phyloP scores from a whole-genome alignment of 2,797 vertebrate genomes.

The Holocentrus rufus region DNA sequence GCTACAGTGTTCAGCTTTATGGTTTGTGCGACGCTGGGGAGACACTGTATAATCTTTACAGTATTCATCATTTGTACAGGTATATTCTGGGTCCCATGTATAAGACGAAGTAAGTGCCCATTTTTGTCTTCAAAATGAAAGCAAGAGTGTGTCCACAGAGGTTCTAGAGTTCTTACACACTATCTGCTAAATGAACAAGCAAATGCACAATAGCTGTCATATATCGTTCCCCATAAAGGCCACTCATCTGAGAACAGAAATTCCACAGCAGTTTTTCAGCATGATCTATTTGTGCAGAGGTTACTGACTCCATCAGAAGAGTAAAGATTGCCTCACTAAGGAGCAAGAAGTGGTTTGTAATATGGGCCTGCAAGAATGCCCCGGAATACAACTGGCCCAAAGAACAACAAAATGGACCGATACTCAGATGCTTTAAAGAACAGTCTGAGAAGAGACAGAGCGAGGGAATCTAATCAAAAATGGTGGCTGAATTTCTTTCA shows the following conservation, averaged over 20 bases:
- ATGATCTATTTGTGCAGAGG: conserved; percentile 35
- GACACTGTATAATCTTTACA: conserved; percentile 27
- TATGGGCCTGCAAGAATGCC: conserved; percentile 31
- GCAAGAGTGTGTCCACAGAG: conserved; percentile 23
- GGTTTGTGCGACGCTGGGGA: conserved; percentile 32
- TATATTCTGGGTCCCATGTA: conserved; percentile 47
- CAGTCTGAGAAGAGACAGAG: conserved; percentile 47
- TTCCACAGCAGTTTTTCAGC: conserved; percentile 33
- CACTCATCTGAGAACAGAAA: conserved; percentile 28
- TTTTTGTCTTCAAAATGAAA: conserved; percentile 54
- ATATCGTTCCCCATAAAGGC: conserved; percentile 25
- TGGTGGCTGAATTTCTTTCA: conserved; percentile 31
- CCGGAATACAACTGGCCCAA: conserved; percentile 39
- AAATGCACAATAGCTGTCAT: conserved; percentile 30
- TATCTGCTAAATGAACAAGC: conserved; percentile 28
- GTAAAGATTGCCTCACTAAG: conserved; percentile 53
- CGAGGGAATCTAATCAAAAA: conserved; percentile 21
- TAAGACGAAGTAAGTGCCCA: conserved; percentile 37
- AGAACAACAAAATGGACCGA: conserved; percentile 37
- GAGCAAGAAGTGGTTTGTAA: conserved; percentile 48
- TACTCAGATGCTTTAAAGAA: conserved; percentile 50
- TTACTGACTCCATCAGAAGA: conserved; percentile 43
- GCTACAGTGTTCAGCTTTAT: conserved; percentile 1
- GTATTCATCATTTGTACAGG: conserved; percentile 40
- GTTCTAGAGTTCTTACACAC: conserved; percentile 30